phyloP scores from a whole-genome alignment of 2,797 vertebrate species.

The Amphiprion clarkii region DNA sequence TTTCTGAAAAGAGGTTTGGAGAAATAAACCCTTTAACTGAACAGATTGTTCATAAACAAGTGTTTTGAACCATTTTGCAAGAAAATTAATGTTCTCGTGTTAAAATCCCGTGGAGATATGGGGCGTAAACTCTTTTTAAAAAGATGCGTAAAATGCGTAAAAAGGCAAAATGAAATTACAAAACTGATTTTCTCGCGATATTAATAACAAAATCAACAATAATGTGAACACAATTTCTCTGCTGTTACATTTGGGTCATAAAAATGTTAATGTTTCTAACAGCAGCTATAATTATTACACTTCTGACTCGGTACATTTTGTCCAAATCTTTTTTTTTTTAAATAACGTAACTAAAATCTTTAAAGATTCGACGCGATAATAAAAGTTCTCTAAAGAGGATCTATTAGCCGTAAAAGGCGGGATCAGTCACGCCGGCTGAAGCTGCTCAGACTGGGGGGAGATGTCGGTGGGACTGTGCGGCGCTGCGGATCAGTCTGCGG shows the following conservation, averaged over 20 bases:
- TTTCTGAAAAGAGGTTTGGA: not conserved
- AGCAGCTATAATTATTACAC: not conserved
- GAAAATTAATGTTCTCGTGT: not conserved
- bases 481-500: slow-evolving; percentile 22
- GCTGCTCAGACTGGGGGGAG: slow-evolving; percentile 13
- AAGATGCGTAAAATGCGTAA: too few relatives aligned
- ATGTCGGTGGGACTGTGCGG: not conserved
- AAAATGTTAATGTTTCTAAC: too few relatives aligned
- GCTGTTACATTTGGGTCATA: too few relatives aligned
- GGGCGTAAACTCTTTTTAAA: not conserved
- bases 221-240: not conserved
- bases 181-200: too few relatives aligned
- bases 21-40: not conserved
- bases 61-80: not conserved
- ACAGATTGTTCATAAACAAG: too few relatives aligned
- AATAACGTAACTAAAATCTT: not conserved
- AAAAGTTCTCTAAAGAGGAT: not conserved
- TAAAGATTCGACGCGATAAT: not conserved
- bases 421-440: not conserved
- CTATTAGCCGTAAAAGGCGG: not conserved
- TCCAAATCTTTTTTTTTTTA: too few relatives aligned
- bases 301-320: not conserved
- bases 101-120: not conserved
- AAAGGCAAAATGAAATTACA: too few relatives aligned
- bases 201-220: not conserved